phyloP scores from a whole-genome alignment of 2,113 vertebrate genomes.

The Noturus placidus region DNA sequence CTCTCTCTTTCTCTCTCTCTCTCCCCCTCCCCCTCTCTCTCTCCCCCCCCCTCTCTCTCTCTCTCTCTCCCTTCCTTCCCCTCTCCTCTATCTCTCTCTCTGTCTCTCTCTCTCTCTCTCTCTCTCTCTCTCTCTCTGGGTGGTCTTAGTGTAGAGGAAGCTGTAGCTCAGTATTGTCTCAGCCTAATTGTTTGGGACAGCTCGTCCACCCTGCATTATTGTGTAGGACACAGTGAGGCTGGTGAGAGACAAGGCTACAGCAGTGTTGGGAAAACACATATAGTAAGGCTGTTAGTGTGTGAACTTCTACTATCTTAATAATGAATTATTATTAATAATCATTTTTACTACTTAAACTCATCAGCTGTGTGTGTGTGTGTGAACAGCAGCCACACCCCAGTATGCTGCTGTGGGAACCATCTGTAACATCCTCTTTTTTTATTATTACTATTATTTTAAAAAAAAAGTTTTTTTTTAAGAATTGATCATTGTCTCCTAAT shows the following conservation, averaged over 20 bases:
- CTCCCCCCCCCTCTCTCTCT: neutral
- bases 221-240: constrained; percentile 24
- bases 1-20: neutral
- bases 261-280: neutral
- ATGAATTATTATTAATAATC: too few relatives aligned
- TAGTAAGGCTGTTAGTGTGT: neutral
- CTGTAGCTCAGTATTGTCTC: constrained; percentile 39
- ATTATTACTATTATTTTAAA: too few relatives aligned
- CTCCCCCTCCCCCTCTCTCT: neutral
- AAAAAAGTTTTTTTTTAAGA: neutral
- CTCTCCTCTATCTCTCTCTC: neutral
- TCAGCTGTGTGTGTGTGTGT: neutral
- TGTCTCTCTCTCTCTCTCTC: neutral
- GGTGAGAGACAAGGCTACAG: constrained; percentile 10
- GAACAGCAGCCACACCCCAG: neutral
- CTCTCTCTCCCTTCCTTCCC: neutral
- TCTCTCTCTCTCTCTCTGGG: neutral
- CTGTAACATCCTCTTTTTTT: constrained; percentile 34
- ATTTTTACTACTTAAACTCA: neutral
- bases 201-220: constrained; percentile 36
- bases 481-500: constrained; percentile 33
- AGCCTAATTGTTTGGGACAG: constrained; percentile 44
- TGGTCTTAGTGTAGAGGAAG: constrained; percentile 31
- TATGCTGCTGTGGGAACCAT: constrained; percentile 28
- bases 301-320: neutral